phyloP scores from a whole-genome alignment of 2,113 vertebrate species.

The Zosterops pallidus region DNA sequence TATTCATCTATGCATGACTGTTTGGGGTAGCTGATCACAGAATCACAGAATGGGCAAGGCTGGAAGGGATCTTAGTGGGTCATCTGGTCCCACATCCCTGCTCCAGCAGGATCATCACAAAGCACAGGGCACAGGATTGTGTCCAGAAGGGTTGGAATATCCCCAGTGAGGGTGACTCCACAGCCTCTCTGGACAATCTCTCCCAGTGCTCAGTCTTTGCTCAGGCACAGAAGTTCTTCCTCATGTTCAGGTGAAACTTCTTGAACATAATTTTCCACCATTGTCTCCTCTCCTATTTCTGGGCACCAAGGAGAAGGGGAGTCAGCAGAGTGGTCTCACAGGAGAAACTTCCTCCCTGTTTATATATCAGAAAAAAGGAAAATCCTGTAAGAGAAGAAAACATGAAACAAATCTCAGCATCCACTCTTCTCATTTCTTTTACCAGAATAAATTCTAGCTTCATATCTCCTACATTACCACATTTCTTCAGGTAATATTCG shows the following conservation, averaged over 20 bases:
- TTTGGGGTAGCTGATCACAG: neutral
- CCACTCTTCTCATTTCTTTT: neutral
- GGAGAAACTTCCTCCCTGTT: neutral
- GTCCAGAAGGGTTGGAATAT: neutral
- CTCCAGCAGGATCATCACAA: too few species aligned
- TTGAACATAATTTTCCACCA: neutral
- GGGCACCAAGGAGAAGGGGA: neutral
- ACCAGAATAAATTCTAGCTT: neutral
- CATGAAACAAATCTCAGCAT: neutral
- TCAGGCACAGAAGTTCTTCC: neutral
- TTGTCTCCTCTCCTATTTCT: neutral
- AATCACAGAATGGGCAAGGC: neutral
- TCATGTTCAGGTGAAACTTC: neutral
- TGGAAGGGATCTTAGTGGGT: neutral
- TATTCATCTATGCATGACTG: fast-evolving
- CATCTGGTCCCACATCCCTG: neutral
- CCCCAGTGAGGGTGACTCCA: neutral
- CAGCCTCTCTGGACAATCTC: neutral
- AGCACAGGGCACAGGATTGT: neutral
- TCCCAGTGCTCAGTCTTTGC: fast-evolving
- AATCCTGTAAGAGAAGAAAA: neutral
- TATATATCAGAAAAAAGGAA: neutral
- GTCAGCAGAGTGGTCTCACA: neutral
- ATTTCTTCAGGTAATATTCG: neutral
- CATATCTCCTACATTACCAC: neutral